Evolutionary conservation across 2,797 vertebrate genomes (phyloP).

Genomic region (Selene dorsalis): DNA sequence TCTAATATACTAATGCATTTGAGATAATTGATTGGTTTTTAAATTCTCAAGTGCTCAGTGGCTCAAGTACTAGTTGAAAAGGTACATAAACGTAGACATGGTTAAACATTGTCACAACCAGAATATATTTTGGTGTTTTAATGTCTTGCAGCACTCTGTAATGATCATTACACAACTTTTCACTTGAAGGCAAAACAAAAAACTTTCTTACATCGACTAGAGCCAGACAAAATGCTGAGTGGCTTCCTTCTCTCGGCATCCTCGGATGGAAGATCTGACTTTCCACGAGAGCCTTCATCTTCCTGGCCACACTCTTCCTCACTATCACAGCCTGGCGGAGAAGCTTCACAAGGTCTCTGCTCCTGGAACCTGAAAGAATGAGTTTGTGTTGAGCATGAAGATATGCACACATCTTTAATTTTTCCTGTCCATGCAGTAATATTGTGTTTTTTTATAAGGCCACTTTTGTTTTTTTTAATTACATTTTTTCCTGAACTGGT

Average conservation of each 20-base stretch:
- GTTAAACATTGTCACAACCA: too few species aligned
- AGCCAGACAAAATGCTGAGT: background rate
- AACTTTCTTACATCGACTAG: slow-evolving; percentile 29
- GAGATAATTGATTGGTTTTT: too few species aligned
- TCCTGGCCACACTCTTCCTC: slow-evolving; percentile 35
- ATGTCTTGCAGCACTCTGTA: too few species aligned
- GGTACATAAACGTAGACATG: too few species aligned
- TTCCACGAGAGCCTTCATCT: slow-evolving; percentile 12
- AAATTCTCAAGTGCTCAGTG: too few species aligned
- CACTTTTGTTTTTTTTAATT: background rate
- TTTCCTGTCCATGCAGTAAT: background rate
- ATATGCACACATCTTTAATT: background rate
- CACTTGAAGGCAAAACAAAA: background rate
- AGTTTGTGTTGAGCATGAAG: background rate
- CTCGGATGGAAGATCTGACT: slow-evolving; percentile 1
- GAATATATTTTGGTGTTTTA: too few species aligned
- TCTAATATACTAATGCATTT: too few species aligned
- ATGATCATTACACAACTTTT: too few species aligned
- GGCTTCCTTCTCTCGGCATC: slow-evolving; percentile 9
- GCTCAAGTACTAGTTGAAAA: too few species aligned
- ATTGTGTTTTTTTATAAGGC: background rate
- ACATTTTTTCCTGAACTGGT: background rate
- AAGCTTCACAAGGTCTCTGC: background rate
- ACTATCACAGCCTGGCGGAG: background rate
- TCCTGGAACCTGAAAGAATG: slow-evolving; percentile 57